Evolutionary conservation across 1,140 invertebrate species (phyloP).

Genomic region (Ridgeia piscesae): DNA sequence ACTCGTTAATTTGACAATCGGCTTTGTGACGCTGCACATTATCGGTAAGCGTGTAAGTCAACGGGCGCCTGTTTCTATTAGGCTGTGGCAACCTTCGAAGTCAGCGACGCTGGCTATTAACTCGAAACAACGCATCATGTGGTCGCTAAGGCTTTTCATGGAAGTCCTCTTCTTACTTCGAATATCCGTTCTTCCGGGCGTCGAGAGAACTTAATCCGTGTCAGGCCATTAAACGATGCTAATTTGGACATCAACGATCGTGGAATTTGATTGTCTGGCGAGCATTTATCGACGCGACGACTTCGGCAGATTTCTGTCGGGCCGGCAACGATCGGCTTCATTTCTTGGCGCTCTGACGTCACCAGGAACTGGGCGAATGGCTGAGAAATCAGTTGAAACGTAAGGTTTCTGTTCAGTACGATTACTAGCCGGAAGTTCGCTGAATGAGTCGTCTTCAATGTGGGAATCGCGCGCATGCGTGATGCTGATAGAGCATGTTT

Average conservation of each 20-base stretch:
- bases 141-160: neutral
- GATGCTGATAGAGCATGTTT: no score
- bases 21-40: neutral
- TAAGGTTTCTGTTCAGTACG: no score
- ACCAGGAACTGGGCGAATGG: no score
- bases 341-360: neutral
- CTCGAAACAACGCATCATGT: neutral
- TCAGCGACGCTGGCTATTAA: neutral
- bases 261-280: neutral
- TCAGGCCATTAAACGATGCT: neutral
- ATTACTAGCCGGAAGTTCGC: no score
- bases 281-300: neutral
- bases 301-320: neutral
- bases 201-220: neutral
- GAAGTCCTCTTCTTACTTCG: neutral
- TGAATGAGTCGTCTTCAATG: no score
- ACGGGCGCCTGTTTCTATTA: neutral
- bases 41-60: neutral
- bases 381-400: neutral
- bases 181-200: neutral
- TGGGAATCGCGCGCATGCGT: no score
- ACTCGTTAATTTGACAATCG: neutral
- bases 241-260: neutral
- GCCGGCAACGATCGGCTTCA: neutral
- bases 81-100: neutral